These are phyloP conservation scores for Criorhina ranunculi DNA, from an alignment of 2,888 invertebrate genomes.

Conservation along the genomic window DNA sequence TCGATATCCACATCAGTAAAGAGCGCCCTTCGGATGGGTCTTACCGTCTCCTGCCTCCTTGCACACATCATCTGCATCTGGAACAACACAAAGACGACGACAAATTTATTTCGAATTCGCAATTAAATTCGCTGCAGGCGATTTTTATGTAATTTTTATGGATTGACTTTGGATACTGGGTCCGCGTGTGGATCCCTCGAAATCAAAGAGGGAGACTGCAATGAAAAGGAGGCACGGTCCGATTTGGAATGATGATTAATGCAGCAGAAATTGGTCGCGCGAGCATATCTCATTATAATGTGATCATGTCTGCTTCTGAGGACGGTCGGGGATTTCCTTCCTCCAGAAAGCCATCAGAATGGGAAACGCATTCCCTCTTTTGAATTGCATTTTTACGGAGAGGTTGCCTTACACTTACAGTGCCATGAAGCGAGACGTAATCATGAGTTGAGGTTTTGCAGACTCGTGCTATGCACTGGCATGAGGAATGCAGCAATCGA, in stretches of 20 bases:
- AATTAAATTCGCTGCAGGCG: slow-evolving; percentile 83
- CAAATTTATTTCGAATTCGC: slow-evolving; percentile 82
- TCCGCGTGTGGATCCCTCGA: slow-evolving; percentile 21
- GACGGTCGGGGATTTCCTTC: slow-evolving; percentile 51
- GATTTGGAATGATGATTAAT: slow-evolving; percentile 76
- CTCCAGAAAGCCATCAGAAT: slow-evolving; percentile 19
- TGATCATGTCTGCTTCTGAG: slow-evolving; percentile 75
- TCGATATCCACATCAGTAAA: slow-evolving; percentile 42
- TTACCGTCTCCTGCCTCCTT: slow-evolving; percentile 17
- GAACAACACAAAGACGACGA: slow-evolving; percentile 78
- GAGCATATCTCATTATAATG: slow-evolving; percentile 77
- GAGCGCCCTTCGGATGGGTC: slow-evolving; percentile 51
- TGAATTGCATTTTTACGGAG: slow-evolving; percentile 45
- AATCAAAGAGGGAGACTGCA: slow-evolving; percentile 27
- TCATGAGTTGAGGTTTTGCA: slow-evolving; percentile 62
- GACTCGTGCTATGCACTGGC: slow-evolving; percentile 54
- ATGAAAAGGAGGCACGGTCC: slow-evolving; percentile 64
- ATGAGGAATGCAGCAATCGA: slow-evolving; percentile 35
- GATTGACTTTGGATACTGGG: slow-evolving; percentile 75
- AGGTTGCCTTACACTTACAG: not conserved
- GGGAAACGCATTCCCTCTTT: slow-evolving; percentile 54
- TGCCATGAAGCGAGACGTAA: slow-evolving; percentile 50
- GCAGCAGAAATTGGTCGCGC: slow-evolving; percentile 77
- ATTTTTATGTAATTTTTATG: slow-evolving; percentile 80
- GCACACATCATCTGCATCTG: not conserved